Percentiles rank a stretch among this genome's conserved stretches.
Evolutionary conservation across 1,140 invertebrate species (phyloP).

Genomic region (Rhopalosiphum maidis): DNA sequence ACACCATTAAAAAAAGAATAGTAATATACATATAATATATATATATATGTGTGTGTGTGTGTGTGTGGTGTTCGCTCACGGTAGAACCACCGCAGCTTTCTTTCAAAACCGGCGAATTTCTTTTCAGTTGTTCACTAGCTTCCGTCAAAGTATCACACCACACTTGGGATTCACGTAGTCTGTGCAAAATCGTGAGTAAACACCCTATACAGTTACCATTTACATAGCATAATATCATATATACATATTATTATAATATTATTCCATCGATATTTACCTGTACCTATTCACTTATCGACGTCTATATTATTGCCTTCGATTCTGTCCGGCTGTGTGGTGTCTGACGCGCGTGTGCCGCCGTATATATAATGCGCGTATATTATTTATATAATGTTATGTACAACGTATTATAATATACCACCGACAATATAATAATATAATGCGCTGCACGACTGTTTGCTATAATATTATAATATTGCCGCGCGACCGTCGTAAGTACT

Average conservation of each 20-base stretch:
- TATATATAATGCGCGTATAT: not conserved
- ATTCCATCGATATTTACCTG: not conserved
- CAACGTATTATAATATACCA: conserved; percentile 17
- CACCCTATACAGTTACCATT: not conserved
- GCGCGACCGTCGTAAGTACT: not conserved
- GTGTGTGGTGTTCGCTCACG: not conserved
- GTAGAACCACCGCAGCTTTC: conserved; percentile 24
- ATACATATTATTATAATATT: not conserved
- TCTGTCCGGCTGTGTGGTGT: not conserved
- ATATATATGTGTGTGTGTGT: not conserved
- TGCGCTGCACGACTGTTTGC: not conserved
- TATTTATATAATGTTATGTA: not conserved
- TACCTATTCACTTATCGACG: not conserved
- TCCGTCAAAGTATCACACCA: not conserved
- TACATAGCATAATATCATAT: no score
- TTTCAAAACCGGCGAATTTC: conserved; percentile 55
- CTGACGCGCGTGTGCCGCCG: not conserved
- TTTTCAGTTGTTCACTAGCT: conserved; percentile 49
- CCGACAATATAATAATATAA: conserved; percentile 1
- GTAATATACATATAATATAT: not conserved
- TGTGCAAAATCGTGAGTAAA: conserved; percentile 29
- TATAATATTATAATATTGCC: not conserved
- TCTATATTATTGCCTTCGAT: not conserved
- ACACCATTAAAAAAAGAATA: conserved; percentile 54
- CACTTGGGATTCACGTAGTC: not conserved